These are phyloP conservation scores for Phyllotreta cruciferae DNA, from an alignment of 2,888 invertebrate species.

Conservation along the genomic window DNA sequence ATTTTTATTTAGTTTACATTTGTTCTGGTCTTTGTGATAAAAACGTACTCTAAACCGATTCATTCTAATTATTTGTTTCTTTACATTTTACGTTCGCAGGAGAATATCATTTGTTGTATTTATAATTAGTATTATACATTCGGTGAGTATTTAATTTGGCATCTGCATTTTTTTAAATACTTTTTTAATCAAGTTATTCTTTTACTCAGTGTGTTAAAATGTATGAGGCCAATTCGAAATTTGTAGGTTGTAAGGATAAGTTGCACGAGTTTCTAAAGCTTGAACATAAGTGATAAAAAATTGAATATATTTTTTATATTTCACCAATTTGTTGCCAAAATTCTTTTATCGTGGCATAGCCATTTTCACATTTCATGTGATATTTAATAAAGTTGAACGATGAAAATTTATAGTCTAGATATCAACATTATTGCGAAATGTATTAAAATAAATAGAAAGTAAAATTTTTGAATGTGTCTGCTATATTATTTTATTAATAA, in stretches of 20 bases:
- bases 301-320: slow-evolving; percentile 31
- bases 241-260: slow-evolving; percentile 21
- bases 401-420: slow-evolving; percentile 39
- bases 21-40: no score
- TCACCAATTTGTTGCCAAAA: slow-evolving; percentile 32
- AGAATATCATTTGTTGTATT: no score
- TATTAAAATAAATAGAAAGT: slow-evolving; percentile 24
- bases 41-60: no score
- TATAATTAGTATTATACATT: no score
- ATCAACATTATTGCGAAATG: slow-evolving; percentile 28
- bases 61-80: no score
- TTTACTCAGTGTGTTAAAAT: no score
- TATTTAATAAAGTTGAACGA: slow-evolving; percentile 42
- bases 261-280: slow-evolving; percentile 6
- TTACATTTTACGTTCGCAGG: no score
- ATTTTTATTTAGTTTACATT: no score
- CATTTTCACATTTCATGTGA: slow-evolving; percentile 48
- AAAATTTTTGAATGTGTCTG: slow-evolving; percentile 25
- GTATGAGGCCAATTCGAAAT: no score
- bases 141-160: no score
- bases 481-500: slow-evolving; percentile 31
- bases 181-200: no score
- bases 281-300: background rate
- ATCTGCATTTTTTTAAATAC: no score
- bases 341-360: slow-evolving; percentile 37